Evolutionary conservation across 2,113 vertebrate genomes (phyloP).

Genomic region (Nesoenas mayeri): DNA sequence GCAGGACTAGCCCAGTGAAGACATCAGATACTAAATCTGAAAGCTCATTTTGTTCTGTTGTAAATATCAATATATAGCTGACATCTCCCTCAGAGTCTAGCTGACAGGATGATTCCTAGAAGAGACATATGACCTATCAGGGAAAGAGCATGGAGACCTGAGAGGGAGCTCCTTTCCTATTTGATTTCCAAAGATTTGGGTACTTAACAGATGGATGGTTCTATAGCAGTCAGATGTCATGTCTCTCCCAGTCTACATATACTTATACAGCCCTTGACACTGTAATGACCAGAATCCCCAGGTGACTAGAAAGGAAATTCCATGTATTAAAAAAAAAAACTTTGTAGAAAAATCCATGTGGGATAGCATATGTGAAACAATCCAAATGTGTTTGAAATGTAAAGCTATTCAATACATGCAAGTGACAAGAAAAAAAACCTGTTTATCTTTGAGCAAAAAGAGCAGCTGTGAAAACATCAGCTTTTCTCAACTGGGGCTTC

Average conservation of each 20-base stretch:
- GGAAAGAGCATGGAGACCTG: background rate
- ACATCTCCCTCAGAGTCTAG: background rate
- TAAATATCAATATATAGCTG: background rate
- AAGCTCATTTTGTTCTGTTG: background rate
- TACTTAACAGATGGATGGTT: background rate
- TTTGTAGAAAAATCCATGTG: background rate
- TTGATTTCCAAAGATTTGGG: background rate
- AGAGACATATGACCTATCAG: background rate
- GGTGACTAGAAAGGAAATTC: slow-evolving; percentile 26
- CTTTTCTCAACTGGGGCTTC: slow-evolving; percentile 15
- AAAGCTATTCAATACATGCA: slow-evolving; percentile 17
- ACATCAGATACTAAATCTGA: background rate
- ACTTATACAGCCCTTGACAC: background rate
- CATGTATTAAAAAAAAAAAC: background rate
- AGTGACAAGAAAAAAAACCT: slow-evolving; percentile 39
- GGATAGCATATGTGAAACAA: background rate
- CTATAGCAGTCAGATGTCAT: background rate
- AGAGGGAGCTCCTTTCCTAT: background rate
- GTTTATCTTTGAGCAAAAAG: slow-evolving; percentile 38
- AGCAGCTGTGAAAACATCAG: slow-evolving; percentile 37
- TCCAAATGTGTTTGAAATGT: slow-evolving; percentile 25
- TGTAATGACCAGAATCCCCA: background rate
- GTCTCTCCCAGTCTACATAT: background rate
- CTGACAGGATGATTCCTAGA: background rate
- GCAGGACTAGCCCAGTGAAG: background rate